Conservation (phyloP, 2,888 invertebrate genomes). For the Azorinus chamasolen region DNA sequence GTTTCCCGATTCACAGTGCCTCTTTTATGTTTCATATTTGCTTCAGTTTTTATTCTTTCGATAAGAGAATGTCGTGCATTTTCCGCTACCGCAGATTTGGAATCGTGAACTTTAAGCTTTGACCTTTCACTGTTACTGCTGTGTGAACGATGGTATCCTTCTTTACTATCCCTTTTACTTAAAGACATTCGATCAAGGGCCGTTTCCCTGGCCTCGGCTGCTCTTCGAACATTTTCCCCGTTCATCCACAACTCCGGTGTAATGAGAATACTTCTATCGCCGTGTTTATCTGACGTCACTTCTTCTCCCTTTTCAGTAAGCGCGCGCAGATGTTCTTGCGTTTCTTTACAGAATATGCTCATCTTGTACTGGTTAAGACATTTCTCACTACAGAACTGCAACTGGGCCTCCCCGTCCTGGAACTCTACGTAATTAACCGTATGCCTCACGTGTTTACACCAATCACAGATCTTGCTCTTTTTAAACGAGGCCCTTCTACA, state of each 20-base stretch:
- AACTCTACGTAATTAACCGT: slow-evolving; percentile 97
- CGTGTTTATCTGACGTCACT: slow-evolving; percentile 49
- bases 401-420: slow-evolving; percentile 95
- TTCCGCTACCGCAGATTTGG: not conserved
- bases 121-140: not conserved
- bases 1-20: slow-evolving; percentile 19
- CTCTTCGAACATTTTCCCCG: slow-evolving; percentile 39
- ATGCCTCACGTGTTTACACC: slow-evolving; percentile 96
- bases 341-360: slow-evolving; percentile 98
- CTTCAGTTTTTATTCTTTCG: slow-evolving; percentile 43
- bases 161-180: not conserved
- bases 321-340: slow-evolving; percentile 93
- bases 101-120: no score
- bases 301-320: slow-evolving; percentile 48
- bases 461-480: slow-evolving; percentile 95
- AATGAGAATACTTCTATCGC: slow-evolving; percentile 88
- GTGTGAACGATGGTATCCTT: no score
- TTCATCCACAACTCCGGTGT: slow-evolving; percentile 96
- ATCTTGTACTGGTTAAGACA: slow-evolving; percentile 98
- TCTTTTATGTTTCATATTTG: slow-evolving; percentile 39
- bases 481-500: slow-evolving; percentile 96
- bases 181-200: not conserved
- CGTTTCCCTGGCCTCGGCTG: slow-evolving; percentile 37
- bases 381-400: slow-evolving; percentile 96
- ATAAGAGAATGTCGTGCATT: slow-evolving; percentile 19